Conservation (phyloP, 2,888 invertebrate genomes). For the Abrostola triplasia region DNA sequence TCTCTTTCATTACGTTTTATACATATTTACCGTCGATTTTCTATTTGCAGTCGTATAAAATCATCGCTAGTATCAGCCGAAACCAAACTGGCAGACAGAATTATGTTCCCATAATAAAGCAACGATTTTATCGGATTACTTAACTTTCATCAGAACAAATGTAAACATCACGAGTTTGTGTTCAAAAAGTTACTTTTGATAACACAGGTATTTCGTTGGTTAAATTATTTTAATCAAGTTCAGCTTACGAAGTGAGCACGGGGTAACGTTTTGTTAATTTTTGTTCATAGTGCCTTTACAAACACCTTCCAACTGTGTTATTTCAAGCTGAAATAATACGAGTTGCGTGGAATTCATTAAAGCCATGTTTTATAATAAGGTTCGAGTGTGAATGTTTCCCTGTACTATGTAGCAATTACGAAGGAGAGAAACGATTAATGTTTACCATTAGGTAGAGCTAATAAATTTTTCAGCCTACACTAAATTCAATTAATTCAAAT, state of each 20-base stretch:
- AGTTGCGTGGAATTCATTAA: constrained; percentile 17
- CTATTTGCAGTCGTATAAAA: too few species aligned
- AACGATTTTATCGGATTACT: background rate
- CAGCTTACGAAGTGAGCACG: background rate
- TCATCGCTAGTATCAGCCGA: too few species aligned
- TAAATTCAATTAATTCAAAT: constrained; percentile 3
- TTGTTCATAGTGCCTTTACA: constrained; percentile 31
- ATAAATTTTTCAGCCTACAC: background rate
- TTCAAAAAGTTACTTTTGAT: background rate
- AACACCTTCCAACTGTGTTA: constrained; percentile 29
- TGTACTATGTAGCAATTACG: background rate
- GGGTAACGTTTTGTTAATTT: constrained; percentile 16
- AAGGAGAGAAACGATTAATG: background rate
- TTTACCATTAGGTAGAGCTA: background rate
- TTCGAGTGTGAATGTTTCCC: too few species aligned
- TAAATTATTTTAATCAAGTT: background rate
- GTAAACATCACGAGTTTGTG: background rate
- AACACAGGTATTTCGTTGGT: background rate
- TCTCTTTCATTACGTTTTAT: too few species aligned
- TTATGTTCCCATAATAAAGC: background rate
- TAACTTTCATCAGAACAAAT: background rate
- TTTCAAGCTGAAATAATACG: constrained; percentile 33
- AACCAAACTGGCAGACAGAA: background rate
- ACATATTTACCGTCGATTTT: too few species aligned
- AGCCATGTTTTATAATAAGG: constrained; percentile 15